Evolutionary conservation across 1,140 invertebrate species (phyloP), one percentile per base, ranked within the genome.

Genomic region (Nautilus pompilius): DNA sequence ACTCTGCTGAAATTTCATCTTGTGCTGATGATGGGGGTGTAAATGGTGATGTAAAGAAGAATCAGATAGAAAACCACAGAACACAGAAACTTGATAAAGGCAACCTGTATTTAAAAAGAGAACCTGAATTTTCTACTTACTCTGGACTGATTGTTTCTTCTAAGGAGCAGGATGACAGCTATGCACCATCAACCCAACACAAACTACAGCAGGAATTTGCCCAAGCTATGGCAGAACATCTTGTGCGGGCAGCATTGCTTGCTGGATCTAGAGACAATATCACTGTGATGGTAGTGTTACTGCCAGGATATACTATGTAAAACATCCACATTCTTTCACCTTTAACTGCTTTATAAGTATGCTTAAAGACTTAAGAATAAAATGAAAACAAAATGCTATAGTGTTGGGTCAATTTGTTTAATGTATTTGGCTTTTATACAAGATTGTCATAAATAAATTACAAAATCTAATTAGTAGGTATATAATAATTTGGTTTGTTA

Each of bases 211-310:
- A 72, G 30, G 72, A 77, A 10, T 67, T 79, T 53, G 75, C 80
- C 1, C 66, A 70, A 63, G 51, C 48, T 0, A 79, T 81, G 78
- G 71, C 78, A 10, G 74, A 80, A 60, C 62, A 76, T 55, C 61
- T 81, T n/a, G 74, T 79, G 3, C 78, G 80, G 62, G 78, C 77
- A 2, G 77, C 80, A 0, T 61, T 81, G 20, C 58, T 80, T 34
- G 80, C 78, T 13, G 79, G 79, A 3, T 68, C 76, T n/a, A 73
- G 68, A 30, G 73, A 79, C 46, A 81, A 81, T 58, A 72, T 79
- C 8, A 76, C 77, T 3, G 77, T 68, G 15, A 76, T 76, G 69
- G 68, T 81, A 10, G 59, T 77, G 4, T 56, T 81, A 17, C 51
- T 81, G 26, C 76, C 77, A 41, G 80, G 77, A 8, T 75, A 70